These are phyloP conservation scores for Laspeyria flexula DNA, from an alignment of 2,888 invertebrate genomes.

Conservation along the genomic window DNA sequence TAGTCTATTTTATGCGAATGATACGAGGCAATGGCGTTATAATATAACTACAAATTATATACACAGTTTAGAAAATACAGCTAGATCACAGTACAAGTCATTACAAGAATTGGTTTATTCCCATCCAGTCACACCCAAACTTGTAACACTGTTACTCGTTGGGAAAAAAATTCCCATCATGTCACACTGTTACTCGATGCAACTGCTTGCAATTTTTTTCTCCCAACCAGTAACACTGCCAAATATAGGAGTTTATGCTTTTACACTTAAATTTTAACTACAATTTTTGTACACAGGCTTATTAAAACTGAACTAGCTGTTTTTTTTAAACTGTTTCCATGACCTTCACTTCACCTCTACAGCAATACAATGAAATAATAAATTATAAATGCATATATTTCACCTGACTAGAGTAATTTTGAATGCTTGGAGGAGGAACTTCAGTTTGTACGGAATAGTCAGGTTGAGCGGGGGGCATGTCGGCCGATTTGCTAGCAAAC, in stretches of 20 bases:
- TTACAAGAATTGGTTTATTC: too few relatives aligned
- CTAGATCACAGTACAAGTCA: neutral
- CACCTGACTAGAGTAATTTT: conserved; percentile 82
- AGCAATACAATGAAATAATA: conserved; percentile 72
- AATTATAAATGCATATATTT: conserved; percentile 81
- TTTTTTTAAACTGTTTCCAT: neutral
- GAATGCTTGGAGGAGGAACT: conserved; percentile 53
- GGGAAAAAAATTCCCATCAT: too few relatives aligned
- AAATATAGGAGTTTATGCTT: too few relatives aligned
- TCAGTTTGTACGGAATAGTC: conserved; percentile 39
- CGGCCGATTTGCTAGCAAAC: neutral
- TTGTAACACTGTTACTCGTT: too few relatives aligned
- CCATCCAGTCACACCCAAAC: too few relatives aligned
- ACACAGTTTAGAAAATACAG: neutral
- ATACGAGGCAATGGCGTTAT: conserved; percentile 56
- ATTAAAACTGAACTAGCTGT: neutral
- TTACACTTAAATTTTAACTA: conserved; percentile 4
- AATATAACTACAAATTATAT: conserved; percentile 1
- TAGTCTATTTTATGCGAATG: conserved; percentile 77
- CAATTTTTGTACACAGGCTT: neutral
- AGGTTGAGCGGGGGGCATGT: conserved; percentile 25
- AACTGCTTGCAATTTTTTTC: too few relatives aligned
- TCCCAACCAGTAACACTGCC: neutral
- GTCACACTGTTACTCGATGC: too few relatives aligned
- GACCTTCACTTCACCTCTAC: conserved; percentile 9